Evolutionary conservation across 2,888 invertebrate species (phyloP).

Genomic region (Metalampra italica): DNA sequence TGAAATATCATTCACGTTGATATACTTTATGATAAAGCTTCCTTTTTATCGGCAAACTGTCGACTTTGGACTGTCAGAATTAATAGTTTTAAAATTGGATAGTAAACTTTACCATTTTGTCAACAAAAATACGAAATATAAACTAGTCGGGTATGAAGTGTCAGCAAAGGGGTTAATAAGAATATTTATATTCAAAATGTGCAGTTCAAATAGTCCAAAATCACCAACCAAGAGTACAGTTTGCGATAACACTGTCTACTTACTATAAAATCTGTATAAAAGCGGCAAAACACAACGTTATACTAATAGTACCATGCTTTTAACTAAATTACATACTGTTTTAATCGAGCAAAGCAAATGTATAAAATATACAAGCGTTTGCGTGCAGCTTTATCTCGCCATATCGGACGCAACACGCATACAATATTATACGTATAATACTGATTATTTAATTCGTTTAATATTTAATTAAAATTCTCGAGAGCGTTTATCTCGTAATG

Average conservation of each 20-base stretch:
- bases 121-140: not conserved
- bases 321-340: conserved; percentile 36
- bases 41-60: conserved; percentile 48
- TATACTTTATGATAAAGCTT: conserved; percentile 62
- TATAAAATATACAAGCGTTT: conserved; percentile 38
- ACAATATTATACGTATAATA: conserved; percentile 75
- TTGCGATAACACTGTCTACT: conserved; percentile 38
- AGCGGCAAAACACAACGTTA: conserved; percentile 15
- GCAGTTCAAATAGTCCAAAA: conserved; percentile 8
- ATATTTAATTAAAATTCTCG: conserved; percentile 78
- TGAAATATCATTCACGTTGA: conserved; percentile 68
- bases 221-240: conserved; percentile 41
- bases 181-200: not conserved
- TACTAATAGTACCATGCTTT: conserved; percentile 41
- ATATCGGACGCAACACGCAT: conserved; percentile 64
- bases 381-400: conserved; percentile 59
- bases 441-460: conserved; percentile 78
- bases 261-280: conserved; percentile 16
- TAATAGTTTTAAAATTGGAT: conserved; percentile 12
- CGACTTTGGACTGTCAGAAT: conserved; percentile 45
- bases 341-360: conserved; percentile 32
- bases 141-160: not conserved
- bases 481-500: conserved; percentile 76
- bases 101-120: conserved; percentile 1
- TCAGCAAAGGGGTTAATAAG: conserved; percentile 1